Evolutionary conservation across 2,888 invertebrate species (phyloP), one percentile per base, ranked within the genome.

Genomic region (Perizoma affinitatum): DNA sequence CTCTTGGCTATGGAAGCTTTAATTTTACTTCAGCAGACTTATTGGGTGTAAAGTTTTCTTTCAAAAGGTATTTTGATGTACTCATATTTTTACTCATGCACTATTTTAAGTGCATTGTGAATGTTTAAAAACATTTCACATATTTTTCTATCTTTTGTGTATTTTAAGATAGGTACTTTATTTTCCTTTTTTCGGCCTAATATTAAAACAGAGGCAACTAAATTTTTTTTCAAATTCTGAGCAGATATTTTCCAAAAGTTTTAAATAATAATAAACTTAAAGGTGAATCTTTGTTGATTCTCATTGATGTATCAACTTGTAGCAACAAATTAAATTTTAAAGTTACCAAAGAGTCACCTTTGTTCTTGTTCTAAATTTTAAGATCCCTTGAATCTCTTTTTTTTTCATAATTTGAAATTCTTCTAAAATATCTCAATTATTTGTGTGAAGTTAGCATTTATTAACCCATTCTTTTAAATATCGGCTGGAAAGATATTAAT

Each of bases 371-470:
- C 50, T 61, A 63, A 65, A 59, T 55, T 63, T 5, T 69, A 73
- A 68, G 75, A 74, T 78, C 77, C 70, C 35, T 66, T 65, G 79
- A 79, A 79, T 79, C 79, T 79, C 79, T 75, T 7, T 61, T 64
- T 56, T 64, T 54, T 64, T 22, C 1, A 63, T 40, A 43, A 61
- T 54, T 65, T 57, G 53, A 52, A 57, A 65, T 62, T 54, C 43
- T 58, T 65, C 58, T 61, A 38, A 65, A 58, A 58, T 38, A 34
- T 62, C 57, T 55, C 58, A 46, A 58, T 50, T 50, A 52, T 47
- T 45, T 49, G 43, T 54, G 22, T 54, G 35, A 42, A 44, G 9
- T 50, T 49, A 63, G 63, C 55, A 58, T 58, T 61, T 66, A 58
- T 51, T 42, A 8, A 7, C 7, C 42, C 38, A 50, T 46, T 34